Base-by-base conservation (phyloP, 1,140 invertebrate genomes). In the Coelopa frigida region DNA sequence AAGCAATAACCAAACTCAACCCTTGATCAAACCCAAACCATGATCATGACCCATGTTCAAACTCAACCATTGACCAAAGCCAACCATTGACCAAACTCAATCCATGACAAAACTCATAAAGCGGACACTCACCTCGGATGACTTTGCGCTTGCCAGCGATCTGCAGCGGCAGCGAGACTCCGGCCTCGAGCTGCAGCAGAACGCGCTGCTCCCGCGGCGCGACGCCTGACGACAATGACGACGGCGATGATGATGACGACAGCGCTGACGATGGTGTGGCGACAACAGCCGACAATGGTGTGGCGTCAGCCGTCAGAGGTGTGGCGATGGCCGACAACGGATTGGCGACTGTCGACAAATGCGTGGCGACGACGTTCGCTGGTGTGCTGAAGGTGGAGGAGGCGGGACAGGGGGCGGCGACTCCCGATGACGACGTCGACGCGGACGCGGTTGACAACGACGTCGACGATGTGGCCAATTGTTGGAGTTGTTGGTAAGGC, bases 111-210 rank as follows among this genome's bases (percentile, higher is more conserved):
- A 14, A 10, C 38, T 10, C 23, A 65, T 60, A 65, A 59, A 66
- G 51, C 52, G 62, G 57, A 27, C 57, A 67, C 64, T 68, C 56
- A 68, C 64, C 64, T 64, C 61, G 50, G 55, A 58, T 60, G 53
- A 62, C 51, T 64, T 67, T 67, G 41, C 60, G 58, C 51, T 67
- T 67, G 52, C 60, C 59, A 58, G 58, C 57, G 45, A 54, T 50
- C 52, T 59, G 51, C 54, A 57, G 56, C 43, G 61, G 61, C 15
- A 49, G 22, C 10, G 47, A 49, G 14, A 44, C 41, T n/a, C 33
- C 32, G 6, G 50, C 46, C 17, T 51, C 50, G 23, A 48, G 18
- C 35, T 43, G 47, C 10, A 49, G 10, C 12, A 49, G 17, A 11
- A 48, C 36, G 27, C 31, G 38, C 12, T 41, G 39, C 21, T 41